Conservation (phyloP, 2,797 vertebrate species). For the Lagorchestes hirsutus region DNA sequence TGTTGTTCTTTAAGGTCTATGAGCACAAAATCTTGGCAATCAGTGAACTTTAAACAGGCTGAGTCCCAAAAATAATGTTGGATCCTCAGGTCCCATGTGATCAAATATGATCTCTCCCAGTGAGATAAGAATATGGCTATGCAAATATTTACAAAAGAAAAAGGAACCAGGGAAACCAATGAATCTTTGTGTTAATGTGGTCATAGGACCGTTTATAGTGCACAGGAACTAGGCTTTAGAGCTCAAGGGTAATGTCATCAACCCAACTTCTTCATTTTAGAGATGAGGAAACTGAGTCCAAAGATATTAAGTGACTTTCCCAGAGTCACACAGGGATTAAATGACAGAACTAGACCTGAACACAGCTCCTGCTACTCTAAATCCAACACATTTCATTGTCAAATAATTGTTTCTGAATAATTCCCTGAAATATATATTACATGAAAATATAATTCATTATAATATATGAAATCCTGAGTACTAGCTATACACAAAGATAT, state of each 20-base stretch:
- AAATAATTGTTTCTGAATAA: conserved; percentile 27
- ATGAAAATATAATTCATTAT: too few relatives aligned
- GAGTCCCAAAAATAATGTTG: conserved; percentile 38
- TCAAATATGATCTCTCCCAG: neutral
- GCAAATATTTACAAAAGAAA: conserved; percentile 16
- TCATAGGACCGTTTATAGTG: neutral
- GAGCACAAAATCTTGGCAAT: conserved; percentile 1
- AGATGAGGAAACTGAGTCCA: neutral
- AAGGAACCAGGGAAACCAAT: neutral
- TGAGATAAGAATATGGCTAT: conserved; percentile 11
- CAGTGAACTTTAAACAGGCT: conserved; percentile 16
- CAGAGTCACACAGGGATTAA: neutral
- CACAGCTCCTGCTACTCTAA: neutral
- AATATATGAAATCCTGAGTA: neutral
- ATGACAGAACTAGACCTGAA: neutral
- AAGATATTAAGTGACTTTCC: neutral
- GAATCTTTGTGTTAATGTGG: neutral
- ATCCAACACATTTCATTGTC: neutral
- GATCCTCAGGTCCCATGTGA: neutral
- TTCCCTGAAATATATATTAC: conserved; percentile 19
- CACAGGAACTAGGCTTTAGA: neutral
- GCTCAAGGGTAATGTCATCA: neutral
- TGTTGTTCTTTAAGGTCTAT: conserved; percentile 21
- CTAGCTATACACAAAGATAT: neutral
- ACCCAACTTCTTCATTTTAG: neutral